These are phyloP conservation scores for Dryocosmus kuriphilus DNA, from an alignment of 2,888 invertebrate species.

Conservation along the genomic window DNA sequence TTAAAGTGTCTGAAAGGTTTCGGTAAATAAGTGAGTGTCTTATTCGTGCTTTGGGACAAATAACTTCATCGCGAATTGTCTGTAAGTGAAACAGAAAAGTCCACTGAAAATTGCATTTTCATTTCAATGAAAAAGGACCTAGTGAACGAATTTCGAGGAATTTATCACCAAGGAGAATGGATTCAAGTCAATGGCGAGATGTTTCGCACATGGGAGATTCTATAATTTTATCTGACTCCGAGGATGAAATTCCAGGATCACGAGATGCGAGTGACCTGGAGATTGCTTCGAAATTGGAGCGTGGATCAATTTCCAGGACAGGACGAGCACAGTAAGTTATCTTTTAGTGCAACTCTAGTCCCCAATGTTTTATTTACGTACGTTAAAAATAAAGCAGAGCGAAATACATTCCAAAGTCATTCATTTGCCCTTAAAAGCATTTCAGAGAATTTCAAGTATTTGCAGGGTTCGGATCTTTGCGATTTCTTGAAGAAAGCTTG, in stretches of 20 bases:
- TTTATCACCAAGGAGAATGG: neutral
- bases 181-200: neutral
- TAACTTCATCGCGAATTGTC: neutral
- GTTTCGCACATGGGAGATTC: neutral
- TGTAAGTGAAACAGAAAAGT: neutral
- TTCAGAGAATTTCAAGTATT: no score
- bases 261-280: neutral
- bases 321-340: neutral
- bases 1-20: neutral
- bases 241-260: conserved; percentile 10
- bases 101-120: neutral
- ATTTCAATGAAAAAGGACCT: neutral
- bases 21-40: neutral
- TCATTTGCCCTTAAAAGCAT: no score
- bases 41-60: neutral
- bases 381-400: neutral
- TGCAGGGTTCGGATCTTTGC: no score
- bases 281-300: neutral
- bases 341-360: no score
- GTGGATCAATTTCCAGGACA: neutral
- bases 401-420: no score
- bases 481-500: no score
- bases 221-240: neutral
- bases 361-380: neutral
- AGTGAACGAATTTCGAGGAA: neutral